phyloP scores from a whole-genome alignment of 2,888 invertebrate species.

The Chelonus formosanus region DNA sequence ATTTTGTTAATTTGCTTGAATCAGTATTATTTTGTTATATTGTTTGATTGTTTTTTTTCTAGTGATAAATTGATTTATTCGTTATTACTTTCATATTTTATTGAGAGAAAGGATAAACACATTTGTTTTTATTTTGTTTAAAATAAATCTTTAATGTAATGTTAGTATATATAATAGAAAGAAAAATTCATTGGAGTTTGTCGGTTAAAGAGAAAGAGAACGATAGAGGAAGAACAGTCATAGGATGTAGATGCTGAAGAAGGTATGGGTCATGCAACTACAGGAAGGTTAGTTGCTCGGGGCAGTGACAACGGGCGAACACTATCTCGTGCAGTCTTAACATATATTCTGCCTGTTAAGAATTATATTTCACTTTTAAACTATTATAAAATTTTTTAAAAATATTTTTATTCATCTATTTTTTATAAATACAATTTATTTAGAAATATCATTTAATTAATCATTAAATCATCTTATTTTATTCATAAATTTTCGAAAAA shows the following conservation, averaged over 20 bases:
- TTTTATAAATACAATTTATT: no score
- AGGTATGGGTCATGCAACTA: slow-evolving; percentile 61
- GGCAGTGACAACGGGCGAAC: slow-evolving; percentile 61
- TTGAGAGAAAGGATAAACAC: no score
- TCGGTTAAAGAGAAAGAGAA: slow-evolving; percentile 5
- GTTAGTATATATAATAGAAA: not conserved
- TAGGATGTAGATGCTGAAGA: slow-evolving; percentile 50
- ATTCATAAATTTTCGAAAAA: no score
- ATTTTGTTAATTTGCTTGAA: not conserved
- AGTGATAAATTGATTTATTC: no score
- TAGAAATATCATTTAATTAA: no score
- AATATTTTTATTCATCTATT: no score
- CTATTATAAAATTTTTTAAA: not conserved
- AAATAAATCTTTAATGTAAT: no score
- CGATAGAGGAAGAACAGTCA: slow-evolving; percentile 9
- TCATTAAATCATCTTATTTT: no score
- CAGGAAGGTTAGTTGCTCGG: slow-evolving; percentile 62
- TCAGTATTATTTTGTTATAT: not conserved
- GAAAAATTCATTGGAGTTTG: not conserved
- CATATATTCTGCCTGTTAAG: slow-evolving; percentile 4
- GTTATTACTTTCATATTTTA: no score
- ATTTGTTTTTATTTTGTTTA: no score
- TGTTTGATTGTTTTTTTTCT: not conserved
- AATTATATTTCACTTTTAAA: not conserved
- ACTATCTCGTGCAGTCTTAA: slow-evolving; percentile 41